Evolutionary conservation across 2,888 invertebrate species (phyloP).

Genomic region (Nemoura dubitans): DNA sequence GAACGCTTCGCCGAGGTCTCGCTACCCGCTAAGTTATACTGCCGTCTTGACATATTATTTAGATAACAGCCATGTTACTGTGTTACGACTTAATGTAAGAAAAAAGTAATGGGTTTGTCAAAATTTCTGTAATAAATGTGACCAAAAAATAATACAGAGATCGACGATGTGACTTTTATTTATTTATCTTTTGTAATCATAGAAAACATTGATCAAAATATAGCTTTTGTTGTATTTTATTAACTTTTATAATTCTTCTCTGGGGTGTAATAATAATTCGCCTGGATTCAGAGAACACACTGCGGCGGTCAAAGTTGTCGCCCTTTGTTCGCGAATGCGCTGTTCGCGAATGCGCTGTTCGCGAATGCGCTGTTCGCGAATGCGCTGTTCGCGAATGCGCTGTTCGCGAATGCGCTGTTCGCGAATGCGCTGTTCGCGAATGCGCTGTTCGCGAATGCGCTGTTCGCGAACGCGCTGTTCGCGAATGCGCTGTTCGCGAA

Average conservation of each 20-base stretch:
- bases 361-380: neutral
- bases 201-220: neutral
- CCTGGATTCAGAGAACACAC: neutral
- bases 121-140: neutral
- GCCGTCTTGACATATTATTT: neutral
- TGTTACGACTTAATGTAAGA: neutral
- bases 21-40: neutral
- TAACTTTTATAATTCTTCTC: slow-evolving; percentile 16
- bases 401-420: neutral
- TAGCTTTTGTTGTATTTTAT: slow-evolving; percentile 22
- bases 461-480: neutral
- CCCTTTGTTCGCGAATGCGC: neutral
- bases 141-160: neutral
- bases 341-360: neutral
- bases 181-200: neutral
- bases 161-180: neutral
- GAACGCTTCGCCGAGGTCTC: neutral
- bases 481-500: neutral
- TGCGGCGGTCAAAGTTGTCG: neutral
- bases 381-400: neutral
- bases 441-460: neutral
- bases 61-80: neutral
- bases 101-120: slow-evolving; percentile 1
- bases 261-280: slow-evolving; percentile 8
- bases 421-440: neutral